These are phyloP conservation scores for Festucalex cinctus DNA, from an alignment of 2,113 vertebrate species.

Conservation along the genomic window DNA sequence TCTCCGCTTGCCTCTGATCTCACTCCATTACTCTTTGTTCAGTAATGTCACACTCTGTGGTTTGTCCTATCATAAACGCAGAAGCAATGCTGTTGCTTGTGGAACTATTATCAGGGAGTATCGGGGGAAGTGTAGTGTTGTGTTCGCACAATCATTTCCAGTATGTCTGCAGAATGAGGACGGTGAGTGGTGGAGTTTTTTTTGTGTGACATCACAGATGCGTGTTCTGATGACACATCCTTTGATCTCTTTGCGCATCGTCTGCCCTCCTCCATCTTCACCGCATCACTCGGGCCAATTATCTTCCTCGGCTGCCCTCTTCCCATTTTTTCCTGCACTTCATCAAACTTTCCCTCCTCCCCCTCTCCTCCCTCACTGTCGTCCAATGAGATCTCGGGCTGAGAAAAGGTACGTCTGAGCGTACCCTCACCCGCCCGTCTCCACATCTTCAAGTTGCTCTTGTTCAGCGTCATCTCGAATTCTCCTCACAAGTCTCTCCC, in stretches of 20 bases:
- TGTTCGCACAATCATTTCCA: background rate
- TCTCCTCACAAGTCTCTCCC: background rate
- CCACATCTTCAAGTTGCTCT: background rate
- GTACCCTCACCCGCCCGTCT: no score
- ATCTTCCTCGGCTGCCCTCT: constrained; percentile 19
- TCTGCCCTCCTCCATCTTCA: constrained; percentile 12
- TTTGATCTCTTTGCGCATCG: constrained; percentile 1
- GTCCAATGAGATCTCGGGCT: background rate
- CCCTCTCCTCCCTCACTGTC: background rate
- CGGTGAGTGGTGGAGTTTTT: background rate
- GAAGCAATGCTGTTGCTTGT: background rate
- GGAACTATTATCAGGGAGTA: no score
- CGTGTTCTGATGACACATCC: background rate
- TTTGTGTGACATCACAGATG: background rate
- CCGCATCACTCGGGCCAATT: constrained; percentile 20
- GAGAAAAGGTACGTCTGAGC: background rate
- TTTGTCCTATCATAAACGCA: no score
- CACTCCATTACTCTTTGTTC: background rate
- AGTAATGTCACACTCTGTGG: background rate
- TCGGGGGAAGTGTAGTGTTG: background rate
- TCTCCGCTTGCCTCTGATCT: constrained; percentile 13
- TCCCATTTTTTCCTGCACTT: constrained; percentile 15
- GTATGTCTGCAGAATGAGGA: background rate
- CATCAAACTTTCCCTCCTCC: constrained; percentile 23
- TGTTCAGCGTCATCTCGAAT: background rate